Evolutionary conservation across 2,797 vertebrate species (phyloP), one percentile per base, ranked within the genome.

Genomic region (Pseudomugil tenellus): DNA sequence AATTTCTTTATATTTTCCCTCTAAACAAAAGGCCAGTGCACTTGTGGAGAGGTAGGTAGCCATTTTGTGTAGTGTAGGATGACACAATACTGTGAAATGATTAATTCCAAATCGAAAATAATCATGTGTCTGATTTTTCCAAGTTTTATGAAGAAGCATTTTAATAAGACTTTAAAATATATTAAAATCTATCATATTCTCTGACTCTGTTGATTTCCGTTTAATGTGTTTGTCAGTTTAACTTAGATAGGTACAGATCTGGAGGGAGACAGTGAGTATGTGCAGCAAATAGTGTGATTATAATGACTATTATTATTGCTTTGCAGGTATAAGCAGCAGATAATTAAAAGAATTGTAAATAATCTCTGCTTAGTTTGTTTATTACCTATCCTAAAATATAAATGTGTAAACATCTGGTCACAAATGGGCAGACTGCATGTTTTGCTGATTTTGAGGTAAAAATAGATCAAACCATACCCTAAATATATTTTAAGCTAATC

Each of bases 1-100:
- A 65, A 55, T 83, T 64, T 74, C 68, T 52, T 67, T 66, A 68
- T 72, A 83, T 83, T 81, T 78, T 64, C 28, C 63, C 56, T 64
- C 58, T 32, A 72, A 84, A 77, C 55, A 84, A 79, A 76, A 48
- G 39, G 58, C 62, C 56, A 56, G 46, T 19, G 56, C 43, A 68
- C 16, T 65, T 56, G 46, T 56, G 49, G 31, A 60, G 26, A 12
- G 39, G 65, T 60, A 31, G 77, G 67, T 58, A 74, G 51, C 49
- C 32, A 59, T 59, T 81, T 46, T 58, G 6, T 28, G 3, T 29
- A 68, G 61, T 39, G 39, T 21, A 49, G 6, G 51, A 75, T 73
- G 59, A 4, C n/a, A 58, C 21, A 54, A 35, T 65, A 46, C 55
- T 49, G 28, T 35, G 13, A 72, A 58, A 73, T 59, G 46, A 72